Evolutionary conservation across 2,888 invertebrate species (phyloP).

Genomic region (Pilophorus perplexus): DNA sequence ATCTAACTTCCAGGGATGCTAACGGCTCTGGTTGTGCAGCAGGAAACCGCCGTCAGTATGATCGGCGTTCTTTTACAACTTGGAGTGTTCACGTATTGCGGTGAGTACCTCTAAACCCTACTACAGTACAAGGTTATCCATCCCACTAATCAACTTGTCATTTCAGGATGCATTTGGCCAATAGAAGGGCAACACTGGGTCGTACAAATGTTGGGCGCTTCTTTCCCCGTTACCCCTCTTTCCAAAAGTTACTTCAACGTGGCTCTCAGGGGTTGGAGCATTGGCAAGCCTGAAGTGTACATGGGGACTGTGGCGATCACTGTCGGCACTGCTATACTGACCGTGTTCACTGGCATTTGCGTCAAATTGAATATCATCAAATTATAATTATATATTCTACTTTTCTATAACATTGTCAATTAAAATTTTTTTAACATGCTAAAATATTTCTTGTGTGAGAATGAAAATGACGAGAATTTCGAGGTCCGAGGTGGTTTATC

Average conservation of each 20-base stretch:
- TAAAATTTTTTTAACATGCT: too few species aligned
- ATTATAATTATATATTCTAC: too few species aligned
- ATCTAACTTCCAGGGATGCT: constrained; percentile 14
- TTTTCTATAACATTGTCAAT: too few species aligned
- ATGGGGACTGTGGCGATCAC: background rate
- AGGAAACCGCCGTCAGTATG: constrained; percentile 19
- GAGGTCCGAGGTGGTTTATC: too few species aligned
- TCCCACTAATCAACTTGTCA: background rate
- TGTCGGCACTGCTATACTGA: background rate
- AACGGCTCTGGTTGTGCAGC: background rate
- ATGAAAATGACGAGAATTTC: too few species aligned
- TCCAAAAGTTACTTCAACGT: constrained; percentile 33
- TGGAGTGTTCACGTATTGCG: constrained; percentile 19
- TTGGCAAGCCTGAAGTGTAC: constrained; percentile 1
- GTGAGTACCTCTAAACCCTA: too few species aligned
- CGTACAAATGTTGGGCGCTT: background rate
- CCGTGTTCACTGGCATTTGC: background rate
- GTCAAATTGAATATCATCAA: background rate
- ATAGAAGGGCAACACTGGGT: constrained; percentile 38
- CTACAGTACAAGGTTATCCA: too few species aligned
- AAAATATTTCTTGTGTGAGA: too few species aligned
- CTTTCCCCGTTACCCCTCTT: constrained; percentile 3
- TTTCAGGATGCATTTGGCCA: constrained; percentile 37
- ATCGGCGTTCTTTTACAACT: constrained; percentile 19
- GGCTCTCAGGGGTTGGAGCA: constrained; percentile 24